Evolutionary conservation across 2,888 invertebrate species (phyloP), one percentile per base, ranked within the genome.

Genomic region (Matsumyia berberina): DNA sequence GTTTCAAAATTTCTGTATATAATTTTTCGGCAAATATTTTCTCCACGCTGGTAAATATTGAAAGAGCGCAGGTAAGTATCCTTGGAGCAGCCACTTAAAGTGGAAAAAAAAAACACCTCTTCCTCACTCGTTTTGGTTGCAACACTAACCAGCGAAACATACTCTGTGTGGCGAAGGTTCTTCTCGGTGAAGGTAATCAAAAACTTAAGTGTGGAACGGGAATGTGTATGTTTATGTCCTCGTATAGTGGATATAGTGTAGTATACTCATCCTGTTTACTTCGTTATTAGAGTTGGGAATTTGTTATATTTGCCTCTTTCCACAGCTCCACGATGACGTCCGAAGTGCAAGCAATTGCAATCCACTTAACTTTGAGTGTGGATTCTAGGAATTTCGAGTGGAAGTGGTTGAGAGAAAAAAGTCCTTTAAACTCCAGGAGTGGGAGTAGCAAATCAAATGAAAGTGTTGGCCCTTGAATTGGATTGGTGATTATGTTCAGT

Each of bases 281-380:
- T 70, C 70, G 70, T 70, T 70, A 70, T 70, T 46, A 35, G 24
- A 49, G 19, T 58, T 58, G 1, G 24, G 46, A 70, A 58, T 49
- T 58, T 70, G 42, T 37, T 37, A 42, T 33, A 6, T 7, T 58
- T 64, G 49, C 35, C 12, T 31, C 5, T 7, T 24, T 17, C 6
- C 4, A 8, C 24, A 5, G 1, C 29, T 35, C n/a, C 33, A 37
- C 17, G 5, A 11, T 17, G 11, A 8, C 8, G 39, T 4, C 5
- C 37, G 9, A 37, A 46, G 35, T 46, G 35, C 37, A 70, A 70
- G 37, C 57, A 70, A 70, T 70, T 70, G 57, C 46, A 70, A 37
- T 46, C 46, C 49, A 57, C 58, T 70, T 70, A 15, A 29, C 5
- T 31, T 6, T 19, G 70, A 70, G 70, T 35, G 44, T 35, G 31